Percentiles rank a stretch among this genome's conserved stretches.
phyloP scores from a whole-genome alignment of 1,140 invertebrate species.

The Pomphorhynchus laevis region DNA sequence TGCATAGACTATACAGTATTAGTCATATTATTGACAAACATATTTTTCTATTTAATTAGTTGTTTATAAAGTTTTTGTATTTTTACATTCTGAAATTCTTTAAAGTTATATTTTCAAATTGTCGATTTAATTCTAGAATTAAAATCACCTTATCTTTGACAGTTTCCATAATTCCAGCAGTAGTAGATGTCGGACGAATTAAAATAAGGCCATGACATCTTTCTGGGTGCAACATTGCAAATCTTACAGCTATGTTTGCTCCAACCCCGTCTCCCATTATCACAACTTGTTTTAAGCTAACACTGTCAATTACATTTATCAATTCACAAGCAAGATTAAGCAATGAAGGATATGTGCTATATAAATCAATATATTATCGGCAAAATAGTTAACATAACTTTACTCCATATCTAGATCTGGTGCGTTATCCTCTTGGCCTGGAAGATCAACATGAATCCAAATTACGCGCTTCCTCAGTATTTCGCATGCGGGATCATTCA shows the following conservation, averaged over 20 bases:
- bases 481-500: slow-evolving; percentile 41
- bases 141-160: slow-evolving; percentile 36
- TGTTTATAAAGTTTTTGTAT: too few relatives aligned
- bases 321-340: slow-evolving; percentile 7
- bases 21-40: too few relatives aligned
- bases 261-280: slow-evolving; percentile 53
- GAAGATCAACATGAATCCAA: slow-evolving; percentile 51
- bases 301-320: slow-evolving; percentile 10
- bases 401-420: slow-evolving; percentile 29
- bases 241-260: slow-evolving; percentile 45
- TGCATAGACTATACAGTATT: too few relatives aligned
- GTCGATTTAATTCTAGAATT: too few relatives aligned
- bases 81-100: too few relatives aligned
- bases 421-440: slow-evolving; percentile 48
- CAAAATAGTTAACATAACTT: slow-evolving; percentile 10
- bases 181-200: slow-evolving; percentile 49
- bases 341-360: slow-evolving; percentile 8
- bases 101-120: too few relatives aligned
- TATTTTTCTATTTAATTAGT: too few relatives aligned
- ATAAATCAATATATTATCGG: not conserved
- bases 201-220: slow-evolving; percentile 37
- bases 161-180: slow-evolving; percentile 45
- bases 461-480: slow-evolving; percentile 47
- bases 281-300: slow-evolving; percentile 28
- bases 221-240: slow-evolving; percentile 37